Conservation (phyloP, 2,888 invertebrate genomes). For the Rosalia funebris region DNA sequence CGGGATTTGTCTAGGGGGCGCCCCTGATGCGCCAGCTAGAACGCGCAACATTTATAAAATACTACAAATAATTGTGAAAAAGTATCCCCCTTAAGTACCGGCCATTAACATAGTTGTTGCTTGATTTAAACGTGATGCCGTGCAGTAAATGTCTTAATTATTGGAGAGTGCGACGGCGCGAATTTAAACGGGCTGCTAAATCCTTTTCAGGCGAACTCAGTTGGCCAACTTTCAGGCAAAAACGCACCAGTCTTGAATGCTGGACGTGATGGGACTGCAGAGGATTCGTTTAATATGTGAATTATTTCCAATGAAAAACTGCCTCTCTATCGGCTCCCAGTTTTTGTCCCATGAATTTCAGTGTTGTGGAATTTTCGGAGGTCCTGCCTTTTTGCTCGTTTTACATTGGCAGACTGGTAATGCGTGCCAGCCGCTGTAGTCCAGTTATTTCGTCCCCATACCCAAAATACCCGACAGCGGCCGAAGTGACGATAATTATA, state of each 20-base stretch:
- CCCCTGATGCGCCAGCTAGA: background rate
- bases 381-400: constrained; percentile 41
- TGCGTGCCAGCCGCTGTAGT: constrained; percentile 28
- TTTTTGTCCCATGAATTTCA: constrained; percentile 58
- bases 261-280: constrained; percentile 59
- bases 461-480: no score
- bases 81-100: constrained; percentile 56
- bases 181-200: constrained; percentile 64
- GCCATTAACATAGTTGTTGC: constrained; percentile 64
- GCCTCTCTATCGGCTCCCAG: constrained; percentile 55
- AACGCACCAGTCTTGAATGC: constrained; percentile 57
- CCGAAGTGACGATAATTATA: no score
- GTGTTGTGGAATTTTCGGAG: constrained; percentile 60
- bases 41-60: constrained; percentile 44
- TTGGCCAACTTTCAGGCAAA: constrained; percentile 58
- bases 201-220: constrained; percentile 63
- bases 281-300: constrained; percentile 59
- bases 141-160: constrained; percentile 65
- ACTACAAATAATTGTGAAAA: constrained; percentile 60
- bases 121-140: constrained; percentile 64
- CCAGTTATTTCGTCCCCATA: constrained; percentile 5
- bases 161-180: constrained; percentile 62
- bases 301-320: constrained; percentile 62
- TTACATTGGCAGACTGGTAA: constrained; percentile 46
- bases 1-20: background rate